These are phyloP conservation scores for Lasioglossum albipes DNA, from an alignment of 1,140 invertebrate species.

Conservation along the genomic window DNA sequence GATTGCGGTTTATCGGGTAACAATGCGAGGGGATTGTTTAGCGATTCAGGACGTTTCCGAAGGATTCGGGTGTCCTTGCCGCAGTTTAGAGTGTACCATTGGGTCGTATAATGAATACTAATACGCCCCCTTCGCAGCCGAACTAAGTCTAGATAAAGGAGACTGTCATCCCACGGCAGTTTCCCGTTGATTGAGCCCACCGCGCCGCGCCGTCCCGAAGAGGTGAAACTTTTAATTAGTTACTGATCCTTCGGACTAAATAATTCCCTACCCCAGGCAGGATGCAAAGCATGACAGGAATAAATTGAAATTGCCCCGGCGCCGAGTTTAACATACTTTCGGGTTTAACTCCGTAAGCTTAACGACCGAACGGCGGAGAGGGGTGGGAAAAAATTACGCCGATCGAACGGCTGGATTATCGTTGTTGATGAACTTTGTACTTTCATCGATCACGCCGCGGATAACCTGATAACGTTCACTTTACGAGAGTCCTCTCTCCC, in stretches of 20 bases:
- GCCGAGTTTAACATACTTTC: constrained; percentile 50
- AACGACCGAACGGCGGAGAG: neutral
- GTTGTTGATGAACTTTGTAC: neutral
- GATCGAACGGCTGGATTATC: constrained; percentile 3
- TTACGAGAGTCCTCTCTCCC: neutral
- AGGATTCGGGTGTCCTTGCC: constrained; percentile 16
- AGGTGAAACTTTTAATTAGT: constrained; percentile 73
- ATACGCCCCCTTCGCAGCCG: constrained; percentile 17
- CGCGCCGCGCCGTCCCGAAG: constrained; percentile 7
- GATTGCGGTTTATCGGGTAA: constrained; percentile 8
- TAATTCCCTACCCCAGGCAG: constrained; percentile 33
- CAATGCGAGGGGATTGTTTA: constrained; percentile 26
- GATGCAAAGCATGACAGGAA: constrained; percentile 53
- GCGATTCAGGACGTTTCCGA: constrained; percentile 18
- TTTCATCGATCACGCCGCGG: neutral
- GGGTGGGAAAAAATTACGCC: constrained; percentile 3
- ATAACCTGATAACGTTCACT: neutral
- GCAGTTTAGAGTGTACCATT: constrained; percentile 27
- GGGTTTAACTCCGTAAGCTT: constrained; percentile 29
- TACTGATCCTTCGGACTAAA: constrained; percentile 63
- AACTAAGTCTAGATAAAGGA: constrained; percentile 48
- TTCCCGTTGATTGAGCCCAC: constrained; percentile 41
- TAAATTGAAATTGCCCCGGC: constrained; percentile 62
- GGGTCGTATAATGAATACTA: constrained; percentile 59
- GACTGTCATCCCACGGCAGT: constrained; percentile 43